Base-by-base conservation (phyloP, 2,797 vertebrate species). In the Naso thynnoides region DNA sequence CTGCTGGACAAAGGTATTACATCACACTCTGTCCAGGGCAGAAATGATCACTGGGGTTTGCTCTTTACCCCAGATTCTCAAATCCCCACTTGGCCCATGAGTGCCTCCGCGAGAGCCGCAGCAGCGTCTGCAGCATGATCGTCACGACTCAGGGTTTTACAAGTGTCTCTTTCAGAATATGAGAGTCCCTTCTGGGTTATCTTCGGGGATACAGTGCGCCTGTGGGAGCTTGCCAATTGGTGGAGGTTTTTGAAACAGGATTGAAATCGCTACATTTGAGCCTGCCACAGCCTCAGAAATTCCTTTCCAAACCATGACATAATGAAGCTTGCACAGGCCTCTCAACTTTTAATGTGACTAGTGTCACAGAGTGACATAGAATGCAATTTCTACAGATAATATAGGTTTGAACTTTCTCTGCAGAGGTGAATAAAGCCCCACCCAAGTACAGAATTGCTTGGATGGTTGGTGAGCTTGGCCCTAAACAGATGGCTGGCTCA, bases 31-130 rank as follows among this genome's bases (percentile, higher is more conserved):
- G 82, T 83, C 81, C 70, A 21, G 83, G 71, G 81, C 56, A 69
- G 63, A 74, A 84, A 79, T 60, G 73, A 86, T 90, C 86, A 85
- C 80, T 58, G 63, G 81, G 77, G 81, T 86, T 81, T 84, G 76
- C 86, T 88, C 85, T 82, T 86, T 79, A 86, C 84, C 85, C 88
- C 84, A 80, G 76, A 88, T 88, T 83, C 72, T 80, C 59, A 89
- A 91, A 90, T 91, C 89, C 89, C 88, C 89, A 83, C 84, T 90
- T 84, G 88, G 83, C 86, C 88, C 49, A n/a, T 36, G 76, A 90
- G 90, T 86, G 86, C 73, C 86, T 87, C 76, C 77, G 54, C 84
- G 58, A 76, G 86, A 88, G 81, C 81, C 31, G 29, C 79, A 61
- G 85, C 65, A 54, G 72, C 47, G 64, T 68, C 73, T 84, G 84